phyloP scores from a whole-genome alignment of 2,113 vertebrate species.

The Pagrus major region DNA sequence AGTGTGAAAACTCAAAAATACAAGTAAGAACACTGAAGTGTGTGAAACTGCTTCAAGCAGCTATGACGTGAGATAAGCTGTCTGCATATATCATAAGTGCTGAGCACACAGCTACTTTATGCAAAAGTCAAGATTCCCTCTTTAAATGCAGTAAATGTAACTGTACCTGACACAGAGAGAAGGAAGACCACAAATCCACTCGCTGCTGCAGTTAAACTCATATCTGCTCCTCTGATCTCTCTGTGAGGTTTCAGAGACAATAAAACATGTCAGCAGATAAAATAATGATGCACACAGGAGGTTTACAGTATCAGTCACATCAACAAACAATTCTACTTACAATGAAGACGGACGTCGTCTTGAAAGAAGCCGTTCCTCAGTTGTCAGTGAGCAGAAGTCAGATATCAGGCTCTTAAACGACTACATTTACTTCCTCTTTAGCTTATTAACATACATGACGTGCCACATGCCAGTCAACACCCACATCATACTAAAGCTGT shows the following conservation, averaged over 20 bases:
- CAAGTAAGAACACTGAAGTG: background rate
- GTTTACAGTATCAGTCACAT: background rate
- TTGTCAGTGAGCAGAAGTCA: background rate
- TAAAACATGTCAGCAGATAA: constrained; percentile 1
- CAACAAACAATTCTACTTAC: background rate
- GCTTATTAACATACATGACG: background rate
- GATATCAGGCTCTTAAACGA: background rate
- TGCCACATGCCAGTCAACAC: background rate
- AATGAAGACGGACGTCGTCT: background rate
- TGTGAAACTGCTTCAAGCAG: background rate
- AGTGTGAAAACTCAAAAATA: background rate
- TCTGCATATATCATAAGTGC: background rate
- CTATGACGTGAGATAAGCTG: background rate
- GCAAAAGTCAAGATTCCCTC: background rate
- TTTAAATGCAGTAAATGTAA: background rate
- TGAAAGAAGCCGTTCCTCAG: background rate
- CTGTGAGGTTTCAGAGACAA: too few species aligned
- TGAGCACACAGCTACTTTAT: background rate
- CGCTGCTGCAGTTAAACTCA: too few species aligned
- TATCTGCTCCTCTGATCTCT: too few species aligned
- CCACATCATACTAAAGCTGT: too few species aligned
- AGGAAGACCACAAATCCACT: too few species aligned
- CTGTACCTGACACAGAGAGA: too few species aligned
- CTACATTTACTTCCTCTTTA: background rate
- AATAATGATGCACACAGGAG: background rate